Conservation (phyloP, 2,888 invertebrate genomes). For the Buathra laborator region DNA sequence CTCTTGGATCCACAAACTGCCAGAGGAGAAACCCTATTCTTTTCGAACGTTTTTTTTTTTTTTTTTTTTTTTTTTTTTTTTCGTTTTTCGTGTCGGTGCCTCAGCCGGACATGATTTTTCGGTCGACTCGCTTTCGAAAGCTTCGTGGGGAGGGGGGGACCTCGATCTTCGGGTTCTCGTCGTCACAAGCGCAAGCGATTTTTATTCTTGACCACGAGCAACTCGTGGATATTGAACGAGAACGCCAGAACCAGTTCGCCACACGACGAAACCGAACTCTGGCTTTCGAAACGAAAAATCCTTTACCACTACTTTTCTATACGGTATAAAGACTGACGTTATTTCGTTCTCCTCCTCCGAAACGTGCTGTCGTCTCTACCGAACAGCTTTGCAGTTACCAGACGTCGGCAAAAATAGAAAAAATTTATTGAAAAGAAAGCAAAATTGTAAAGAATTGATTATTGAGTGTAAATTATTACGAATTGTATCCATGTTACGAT, state of each 20-base stretch:
- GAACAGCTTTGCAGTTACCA: background rate
- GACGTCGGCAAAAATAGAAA: background rate
- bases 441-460: background rate
- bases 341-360: slow-evolving; percentile 26
- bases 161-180: slow-evolving; percentile 10
- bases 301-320: background rate
- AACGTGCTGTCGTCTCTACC: slow-evolving; percentile 17
- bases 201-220: slow-evolving; percentile 51
- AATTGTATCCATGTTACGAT: background rate
- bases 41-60: slow-evolving; percentile 23
- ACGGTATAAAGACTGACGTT: slow-evolving; percentile 21
- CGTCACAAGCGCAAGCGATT: slow-evolving; percentile 27
- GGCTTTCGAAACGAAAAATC: slow-evolving; percentile 37
- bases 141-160: background rate
- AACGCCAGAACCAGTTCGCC: slow-evolving; percentile 8
- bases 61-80: slow-evolving; percentile 34
- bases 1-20: background rate
- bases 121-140: slow-evolving; percentile 39
- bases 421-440: background rate
- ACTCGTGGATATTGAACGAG: slow-evolving; percentile 49
- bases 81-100: slow-evolving; percentile 18
- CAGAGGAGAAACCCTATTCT: slow-evolving; percentile 13
- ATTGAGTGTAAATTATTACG: background rate
- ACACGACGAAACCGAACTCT: slow-evolving; percentile 13
- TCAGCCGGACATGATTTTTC: slow-evolving; percentile 35